These are phyloP conservation scores for Colostygia pectinataria DNA, from an alignment of 2,888 invertebrate species.

Conservation along the genomic window DNA sequence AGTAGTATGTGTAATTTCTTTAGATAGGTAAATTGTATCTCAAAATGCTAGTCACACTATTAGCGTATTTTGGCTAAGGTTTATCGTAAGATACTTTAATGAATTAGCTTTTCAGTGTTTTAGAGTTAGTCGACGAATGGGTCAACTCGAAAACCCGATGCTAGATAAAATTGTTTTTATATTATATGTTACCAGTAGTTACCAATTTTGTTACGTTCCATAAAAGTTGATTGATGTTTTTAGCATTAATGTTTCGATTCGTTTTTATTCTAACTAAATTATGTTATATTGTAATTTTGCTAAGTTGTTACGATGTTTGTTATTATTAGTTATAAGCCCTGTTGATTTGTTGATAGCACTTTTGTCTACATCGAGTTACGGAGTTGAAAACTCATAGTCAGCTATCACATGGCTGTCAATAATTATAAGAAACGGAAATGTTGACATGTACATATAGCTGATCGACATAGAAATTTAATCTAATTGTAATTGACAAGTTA, in stretches of 20 bases:
- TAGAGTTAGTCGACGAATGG: constrained; percentile 83
- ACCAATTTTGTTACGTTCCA: constrained; percentile 10
- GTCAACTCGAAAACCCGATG: constrained; percentile 73
- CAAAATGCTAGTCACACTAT: constrained; percentile 64
- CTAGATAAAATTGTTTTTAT: constrained; percentile 71
- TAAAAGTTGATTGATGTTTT: background rate
- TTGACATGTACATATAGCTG: constrained; percentile 81
- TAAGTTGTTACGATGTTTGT: constrained; percentile 22
- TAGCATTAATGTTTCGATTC: background rate
- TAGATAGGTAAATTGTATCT: constrained; percentile 74
- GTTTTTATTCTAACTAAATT: background rate
- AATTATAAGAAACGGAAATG: constrained; percentile 80
- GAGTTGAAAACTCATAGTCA: constrained; percentile 78
- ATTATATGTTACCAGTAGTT: constrained; percentile 9
- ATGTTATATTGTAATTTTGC: background rate
- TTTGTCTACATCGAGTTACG: constrained; percentile 74
- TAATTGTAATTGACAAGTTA: constrained; percentile 79
- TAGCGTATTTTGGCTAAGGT: constrained; percentile 45
- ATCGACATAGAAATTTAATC: constrained; percentile 78
- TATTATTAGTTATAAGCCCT: constrained; percentile 30
- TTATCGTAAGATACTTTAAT: constrained; percentile 54
- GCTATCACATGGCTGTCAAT: constrained; percentile 84
- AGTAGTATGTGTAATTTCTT: constrained; percentile 63
- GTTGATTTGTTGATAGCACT: constrained; percentile 46
- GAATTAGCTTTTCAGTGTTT: constrained; percentile 81